These are phyloP conservation scores for Danionella cerebrum DNA, from an alignment of 2,113 vertebrate species.

Conservation along the genomic window DNA sequence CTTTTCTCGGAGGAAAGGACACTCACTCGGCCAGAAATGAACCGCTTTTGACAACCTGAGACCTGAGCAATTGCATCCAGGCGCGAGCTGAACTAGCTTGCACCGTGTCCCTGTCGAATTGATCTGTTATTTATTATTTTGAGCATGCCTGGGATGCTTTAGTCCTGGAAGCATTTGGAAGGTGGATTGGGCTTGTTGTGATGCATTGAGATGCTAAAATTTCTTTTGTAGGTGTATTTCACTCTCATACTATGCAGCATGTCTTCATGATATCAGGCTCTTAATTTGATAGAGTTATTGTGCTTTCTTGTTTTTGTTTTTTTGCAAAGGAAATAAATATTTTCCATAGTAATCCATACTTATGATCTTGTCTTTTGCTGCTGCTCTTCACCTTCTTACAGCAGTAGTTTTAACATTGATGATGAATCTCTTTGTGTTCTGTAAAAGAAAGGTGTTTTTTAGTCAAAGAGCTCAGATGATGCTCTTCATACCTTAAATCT, in stretches of 20 bases:
- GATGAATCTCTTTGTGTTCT: too few species aligned
- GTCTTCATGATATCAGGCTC: not conserved
- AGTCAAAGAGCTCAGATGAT: not conserved
- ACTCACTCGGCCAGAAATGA: not conserved
- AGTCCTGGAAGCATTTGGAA: not conserved
- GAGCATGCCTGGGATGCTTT: conserved; percentile 1
- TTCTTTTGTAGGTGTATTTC: not conserved
- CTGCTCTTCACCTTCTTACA: too few species aligned
- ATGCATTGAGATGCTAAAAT: not conserved
- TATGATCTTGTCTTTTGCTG: too few species aligned
- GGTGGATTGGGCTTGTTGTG: not conserved
- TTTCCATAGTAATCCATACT: conserved; percentile 49
- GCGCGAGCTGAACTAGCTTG: not conserved
- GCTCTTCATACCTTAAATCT: conserved; percentile 23
- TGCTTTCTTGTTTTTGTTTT: not conserved
- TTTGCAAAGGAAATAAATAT: conserved; percentile 42
- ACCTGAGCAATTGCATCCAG: not conserved
- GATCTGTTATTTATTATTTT: conserved; percentile 28
- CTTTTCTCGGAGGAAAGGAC: not conserved
- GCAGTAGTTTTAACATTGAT: too few species aligned
- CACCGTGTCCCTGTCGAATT: conserved; percentile 21
- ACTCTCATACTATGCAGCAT: not conserved
- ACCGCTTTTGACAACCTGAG: not conserved
- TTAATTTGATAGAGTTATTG: not conserved
- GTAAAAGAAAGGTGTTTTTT: not conserved